Base-by-base conservation (phyloP, 2,113 vertebrate genomes). In the Pandion haliaetus region DNA sequence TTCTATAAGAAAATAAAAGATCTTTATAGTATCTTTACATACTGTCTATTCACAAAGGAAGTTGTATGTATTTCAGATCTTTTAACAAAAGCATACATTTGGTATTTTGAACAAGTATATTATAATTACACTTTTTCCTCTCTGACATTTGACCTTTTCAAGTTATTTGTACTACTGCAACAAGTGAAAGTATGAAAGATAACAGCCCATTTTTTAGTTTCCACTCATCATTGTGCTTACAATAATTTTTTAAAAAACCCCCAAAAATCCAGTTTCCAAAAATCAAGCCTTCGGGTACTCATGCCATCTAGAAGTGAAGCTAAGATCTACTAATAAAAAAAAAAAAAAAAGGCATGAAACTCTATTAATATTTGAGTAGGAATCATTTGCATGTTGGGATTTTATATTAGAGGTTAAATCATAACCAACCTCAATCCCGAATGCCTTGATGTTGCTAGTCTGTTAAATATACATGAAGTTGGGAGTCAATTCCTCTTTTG, bases 1-100 rank as follows among this genome's bases (percentile, higher is more conserved):
- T 99, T 99, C 99, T 99, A 72, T 42, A 97, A 96, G n/a, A 87
- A 88, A 97, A 97, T 87, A 95, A 81, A 93, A 95, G 67, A 72
- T 17, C 34, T 61, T 63, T 69, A 36, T 40, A 86, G 26, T 38
- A 95, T 13, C 55, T 88, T 93, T 42, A 67, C 8, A 55, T 42
- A 18, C 38, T 47, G 12, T 17, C 55, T 58, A 24, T 40, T 59
- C 52, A 67, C n/a, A 73, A 76, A 82, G 4, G 34, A 83, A 88
- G 17, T 59, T 50, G 54, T 5, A 50, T 4, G 9, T 25, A 67
- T 67, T 85, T 61, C 70, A 94, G 40, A n/a, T 25, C 34, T 45
- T 44, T 57, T 50, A 72, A 32, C 4, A 82, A 80, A 93, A 86
- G 36, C 8, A 52, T 5, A 69, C 5, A 76, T 26, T 58, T 10